Conservation (phyloP, 30 jellyfish, hydroid and myxozoan species). For the Aurelia aurita region DNA sequence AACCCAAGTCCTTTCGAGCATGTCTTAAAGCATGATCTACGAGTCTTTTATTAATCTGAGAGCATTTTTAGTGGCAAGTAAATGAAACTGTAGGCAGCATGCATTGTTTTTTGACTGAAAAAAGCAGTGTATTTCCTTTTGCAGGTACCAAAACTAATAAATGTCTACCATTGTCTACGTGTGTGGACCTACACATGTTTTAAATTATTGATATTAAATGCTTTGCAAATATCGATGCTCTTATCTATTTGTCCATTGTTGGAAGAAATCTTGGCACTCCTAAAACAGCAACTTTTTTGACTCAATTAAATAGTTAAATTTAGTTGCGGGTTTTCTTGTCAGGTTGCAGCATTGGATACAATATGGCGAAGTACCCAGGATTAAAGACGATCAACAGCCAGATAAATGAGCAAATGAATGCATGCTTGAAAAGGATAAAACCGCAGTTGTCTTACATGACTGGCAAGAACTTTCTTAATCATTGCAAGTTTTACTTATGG, state of each 20-base stretch:
- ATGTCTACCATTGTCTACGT: neutral
- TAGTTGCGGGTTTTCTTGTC: neutral
- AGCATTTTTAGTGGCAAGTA: neutral
- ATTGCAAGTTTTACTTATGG: constrained; percentile 14
- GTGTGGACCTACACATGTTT: neutral
- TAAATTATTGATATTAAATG: neutral
- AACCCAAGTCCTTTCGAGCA: neutral
- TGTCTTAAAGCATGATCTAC: neutral
- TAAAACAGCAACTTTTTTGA: neutral
- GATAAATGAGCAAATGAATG: constrained; percentile 32
- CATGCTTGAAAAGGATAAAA: constrained; percentile 9
- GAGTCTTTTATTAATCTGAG: neutral
- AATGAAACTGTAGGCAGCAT: neutral
- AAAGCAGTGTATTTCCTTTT: neutral
- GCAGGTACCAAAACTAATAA: neutral
- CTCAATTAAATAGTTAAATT: neutral
- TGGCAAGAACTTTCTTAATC: neutral
- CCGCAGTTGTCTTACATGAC: constrained; percentile 26
- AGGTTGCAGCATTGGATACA: constrained; percentile 29
- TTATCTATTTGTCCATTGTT: neutral
- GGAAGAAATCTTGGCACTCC: neutral
- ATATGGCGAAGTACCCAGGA: constrained; percentile 8
- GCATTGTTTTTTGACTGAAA: neutral
- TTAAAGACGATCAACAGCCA: constrained; percentile 15
- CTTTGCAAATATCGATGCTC: neutral